Conservation (phyloP, 2,888 invertebrate genomes). For the Hofmannophila pseudospretella region DNA sequence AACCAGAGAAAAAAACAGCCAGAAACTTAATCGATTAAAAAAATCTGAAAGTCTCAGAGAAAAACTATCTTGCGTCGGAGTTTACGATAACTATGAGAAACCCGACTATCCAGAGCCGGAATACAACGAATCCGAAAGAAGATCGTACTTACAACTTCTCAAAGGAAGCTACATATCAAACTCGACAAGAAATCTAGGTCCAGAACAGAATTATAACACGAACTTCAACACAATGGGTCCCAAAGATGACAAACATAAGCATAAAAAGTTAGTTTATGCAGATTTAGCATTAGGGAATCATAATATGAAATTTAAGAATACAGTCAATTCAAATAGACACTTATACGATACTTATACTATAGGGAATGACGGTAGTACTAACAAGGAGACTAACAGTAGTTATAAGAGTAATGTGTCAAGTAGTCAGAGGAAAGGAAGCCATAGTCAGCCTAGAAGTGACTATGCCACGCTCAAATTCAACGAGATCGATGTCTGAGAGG, state of each 20-base stretch:
- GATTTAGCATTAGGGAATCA: constrained; percentile 76
- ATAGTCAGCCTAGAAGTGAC: constrained; percentile 58
- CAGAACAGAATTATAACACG: constrained; percentile 48
- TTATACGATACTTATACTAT: constrained; percentile 73
- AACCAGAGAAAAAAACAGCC: constrained; percentile 64
- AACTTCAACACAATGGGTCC: constrained; percentile 57
- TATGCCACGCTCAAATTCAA: constrained; percentile 74
- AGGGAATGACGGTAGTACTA: constrained; percentile 57
- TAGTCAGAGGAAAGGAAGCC: constrained; percentile 46
- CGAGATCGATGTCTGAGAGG: constrained; percentile 73
- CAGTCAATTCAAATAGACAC: constrained; percentile 76
- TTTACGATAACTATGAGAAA: constrained; percentile 69
- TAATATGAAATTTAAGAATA: constrained; percentile 77
- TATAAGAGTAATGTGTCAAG: constrained; percentile 55
- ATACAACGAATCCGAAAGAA: constrained; percentile 63
- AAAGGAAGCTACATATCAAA: constrained; percentile 74
- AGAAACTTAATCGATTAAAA: constrained; percentile 66
- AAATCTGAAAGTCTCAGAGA: constrained; percentile 72
- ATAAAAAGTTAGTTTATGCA: constrained; percentile 74
- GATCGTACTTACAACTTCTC: constrained; percentile 62
- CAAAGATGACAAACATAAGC: constrained; percentile 64
- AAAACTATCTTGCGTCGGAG: constrained; percentile 69
- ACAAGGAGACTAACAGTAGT: constrained; percentile 59
- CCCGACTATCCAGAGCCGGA: constrained; percentile 69
- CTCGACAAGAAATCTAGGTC: constrained; percentile 62